A percentile compares a stretch with the other conserved stretches of the same genome.
These are phyloP conservation scores for Pseudotriccus pelzelni DNA, from an alignment of 2,797 vertebrate species.

Conservation along the genomic window DNA sequence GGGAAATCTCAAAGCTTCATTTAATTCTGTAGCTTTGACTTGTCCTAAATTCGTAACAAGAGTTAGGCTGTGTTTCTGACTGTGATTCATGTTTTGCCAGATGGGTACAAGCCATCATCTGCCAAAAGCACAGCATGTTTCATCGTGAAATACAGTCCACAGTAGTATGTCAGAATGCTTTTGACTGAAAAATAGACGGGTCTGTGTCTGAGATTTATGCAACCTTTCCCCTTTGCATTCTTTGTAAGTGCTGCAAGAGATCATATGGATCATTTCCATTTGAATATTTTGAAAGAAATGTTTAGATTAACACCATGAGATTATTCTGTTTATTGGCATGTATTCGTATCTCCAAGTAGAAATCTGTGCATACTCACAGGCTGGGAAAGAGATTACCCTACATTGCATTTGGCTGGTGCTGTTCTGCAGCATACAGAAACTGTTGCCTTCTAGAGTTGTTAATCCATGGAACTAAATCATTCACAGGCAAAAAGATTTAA, in stretches of 20 bases:
- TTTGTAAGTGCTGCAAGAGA: not conserved
- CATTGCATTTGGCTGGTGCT: not conserved
- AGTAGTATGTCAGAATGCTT: not conserved
- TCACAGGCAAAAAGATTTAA: not conserved
- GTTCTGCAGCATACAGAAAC: not conserved
- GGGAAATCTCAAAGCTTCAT: not conserved
- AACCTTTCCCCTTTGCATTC: not conserved
- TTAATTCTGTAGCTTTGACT: not conserved
- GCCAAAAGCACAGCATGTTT: conserved; percentile 17
- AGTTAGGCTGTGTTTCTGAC: not conserved
- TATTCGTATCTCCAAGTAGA: not conserved
- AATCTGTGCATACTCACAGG: not conserved
- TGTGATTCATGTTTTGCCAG: conserved; percentile 28
- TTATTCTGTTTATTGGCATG: not conserved
- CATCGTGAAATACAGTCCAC: not conserved
- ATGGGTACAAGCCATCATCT: not conserved
- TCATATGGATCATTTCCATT: not conserved
- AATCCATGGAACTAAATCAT: not conserved
- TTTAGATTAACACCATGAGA: not conserved
- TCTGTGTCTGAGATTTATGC: not conserved
- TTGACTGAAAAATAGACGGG: not conserved
- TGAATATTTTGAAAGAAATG: not conserved
- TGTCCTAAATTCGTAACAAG: not conserved
- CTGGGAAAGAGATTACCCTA: not conserved
- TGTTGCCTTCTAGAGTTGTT: not conserved